Evolutionary conservation across 1,140 invertebrate species (phyloP).

Genomic region (Drosophila simulans): DNA sequence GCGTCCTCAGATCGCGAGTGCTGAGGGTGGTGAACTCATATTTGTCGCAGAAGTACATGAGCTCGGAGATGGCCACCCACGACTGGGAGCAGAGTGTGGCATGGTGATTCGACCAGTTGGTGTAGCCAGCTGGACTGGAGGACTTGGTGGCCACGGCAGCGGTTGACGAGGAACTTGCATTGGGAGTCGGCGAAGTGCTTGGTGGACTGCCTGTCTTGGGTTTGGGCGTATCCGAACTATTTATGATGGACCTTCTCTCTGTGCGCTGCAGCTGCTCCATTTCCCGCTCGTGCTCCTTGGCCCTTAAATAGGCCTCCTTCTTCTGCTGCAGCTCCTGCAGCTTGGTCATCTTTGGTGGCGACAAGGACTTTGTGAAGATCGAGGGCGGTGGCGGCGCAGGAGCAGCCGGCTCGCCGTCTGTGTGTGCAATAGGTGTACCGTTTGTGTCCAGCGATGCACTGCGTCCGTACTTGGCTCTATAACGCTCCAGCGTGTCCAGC

Average conservation of each 20-base stretch:
- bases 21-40: conserved; percentile 77
- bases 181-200: conserved; percentile 19
- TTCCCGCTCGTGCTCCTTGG: conserved; percentile 60
- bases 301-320: conserved; percentile 67
- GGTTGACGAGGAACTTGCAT: conserved; percentile 3
- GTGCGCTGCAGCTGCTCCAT: conserved; percentile 66
- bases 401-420: conserved; percentile 14
- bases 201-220: conserved; percentile 7
- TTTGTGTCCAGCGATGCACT: conserved; percentile 69
- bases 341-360: conserved; percentile 68
- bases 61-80: conserved; percentile 78
- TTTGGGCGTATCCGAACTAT: conserved; percentile 6
- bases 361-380: conserved; percentile 44
- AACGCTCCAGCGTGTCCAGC: conserved; percentile 71
- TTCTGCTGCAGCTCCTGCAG: conserved; percentile 69
- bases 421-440: conserved; percentile 14
- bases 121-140: conserved; percentile 53
- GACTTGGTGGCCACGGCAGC: conserved; percentile 25
- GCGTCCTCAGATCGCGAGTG: conserved; percentile 58
- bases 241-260: conserved; percentile 23
- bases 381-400: conserved; percentile 25
- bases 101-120: conserved; percentile 71
- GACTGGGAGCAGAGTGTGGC: conserved; percentile 59
- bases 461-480: conserved; percentile 69
- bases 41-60: conserved; percentile 82